These are phyloP conservation scores for Charaxes varanes DNA, from an alignment of 1,140 invertebrate genomes.

Conservation along the genomic window DNA sequence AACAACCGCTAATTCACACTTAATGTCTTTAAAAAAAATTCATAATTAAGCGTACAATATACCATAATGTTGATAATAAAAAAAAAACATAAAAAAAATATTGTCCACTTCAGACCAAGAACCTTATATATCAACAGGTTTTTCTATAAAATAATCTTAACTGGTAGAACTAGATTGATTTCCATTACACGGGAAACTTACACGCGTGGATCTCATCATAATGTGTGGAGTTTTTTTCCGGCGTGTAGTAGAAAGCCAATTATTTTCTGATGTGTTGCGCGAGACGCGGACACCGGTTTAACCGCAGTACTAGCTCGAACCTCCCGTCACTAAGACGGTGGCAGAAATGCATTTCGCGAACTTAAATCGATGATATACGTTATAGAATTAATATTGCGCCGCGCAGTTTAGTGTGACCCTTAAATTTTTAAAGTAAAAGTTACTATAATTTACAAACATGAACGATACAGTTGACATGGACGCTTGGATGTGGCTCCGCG, in stretches of 20 bases:
- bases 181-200: conserved; percentile 13
- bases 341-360: conserved; percentile 11
- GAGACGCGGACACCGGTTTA: conserved; percentile 31
- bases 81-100: no score
- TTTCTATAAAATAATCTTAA: conserved; percentile 2
- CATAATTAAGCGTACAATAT: no score
- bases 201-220: conserved; percentile 14
- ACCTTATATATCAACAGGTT: no score
- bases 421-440: no score
- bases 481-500: conserved; percentile 53
- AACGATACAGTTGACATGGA: conserved; percentile 41
- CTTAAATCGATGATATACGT: conserved; percentile 8
- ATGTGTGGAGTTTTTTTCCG: conserved; percentile 22
- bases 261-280: conserved; percentile 35
- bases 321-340: conserved; percentile 23
- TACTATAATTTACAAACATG: conserved; percentile 41
- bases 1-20: no score
- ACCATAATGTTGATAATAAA: no score
- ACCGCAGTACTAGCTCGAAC: conserved; percentile 32
- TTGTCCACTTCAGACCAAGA: no score
- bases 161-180: conserved; percentile 15
- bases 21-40: no score
- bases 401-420: no score
- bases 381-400: no score
- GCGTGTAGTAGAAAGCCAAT: conserved; percentile 38